Evolutionary conservation across 30 jellyfish, hydroid and myxozoan species (phyloP).

Genomic region (Morbakka virulenta): DNA sequence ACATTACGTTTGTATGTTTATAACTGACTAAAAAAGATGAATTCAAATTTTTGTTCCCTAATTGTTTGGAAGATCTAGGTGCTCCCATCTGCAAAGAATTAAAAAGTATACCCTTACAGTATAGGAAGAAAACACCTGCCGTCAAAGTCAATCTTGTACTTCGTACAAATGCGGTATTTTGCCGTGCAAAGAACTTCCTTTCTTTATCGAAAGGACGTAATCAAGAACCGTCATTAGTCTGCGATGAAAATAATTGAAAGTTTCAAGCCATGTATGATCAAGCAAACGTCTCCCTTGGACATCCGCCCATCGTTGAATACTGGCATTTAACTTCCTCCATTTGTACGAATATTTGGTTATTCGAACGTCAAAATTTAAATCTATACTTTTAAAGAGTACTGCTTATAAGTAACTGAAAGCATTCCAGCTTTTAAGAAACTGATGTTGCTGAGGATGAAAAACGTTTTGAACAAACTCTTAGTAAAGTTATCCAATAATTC

Average conservation of each 20-base stretch:
- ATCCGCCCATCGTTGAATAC: constrained; percentile 43
- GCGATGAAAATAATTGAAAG: constrained; percentile 11
- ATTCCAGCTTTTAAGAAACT: constrained; percentile 31
- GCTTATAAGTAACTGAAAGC: constrained; percentile 5
- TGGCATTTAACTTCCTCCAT: constrained; percentile 29
- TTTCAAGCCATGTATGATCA: constrained; percentile 22
- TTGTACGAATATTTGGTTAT: constrained; percentile 36
- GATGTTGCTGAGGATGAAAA: constrained; percentile 40
- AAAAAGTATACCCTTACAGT: constrained; percentile 6
- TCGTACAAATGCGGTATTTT: constrained; percentile 29
- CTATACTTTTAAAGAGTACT: constrained; percentile 19
- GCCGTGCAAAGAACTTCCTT: constrained; percentile 46
- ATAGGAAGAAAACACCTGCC: constrained; percentile 32
- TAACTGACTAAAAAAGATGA: too few species aligned
- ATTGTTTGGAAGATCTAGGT: constrained; percentile 36
- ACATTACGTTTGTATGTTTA: too few species aligned
- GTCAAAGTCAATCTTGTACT: constrained; percentile 49
- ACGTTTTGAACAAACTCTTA: neutral
- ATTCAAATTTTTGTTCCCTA: constrained; percentile 17
- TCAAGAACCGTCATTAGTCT: too few species aligned
- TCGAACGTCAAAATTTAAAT: constrained; percentile 30
- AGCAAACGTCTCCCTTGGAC: constrained; percentile 40
- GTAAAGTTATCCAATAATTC: neutral
- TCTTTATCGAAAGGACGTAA: too few species aligned
- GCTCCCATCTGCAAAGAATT: neutral